Evolutionary conservation across 1,140 invertebrate species (phyloP), one percentile per base, ranked within the genome.

Genomic region (Scaptomyza montana): DNA sequence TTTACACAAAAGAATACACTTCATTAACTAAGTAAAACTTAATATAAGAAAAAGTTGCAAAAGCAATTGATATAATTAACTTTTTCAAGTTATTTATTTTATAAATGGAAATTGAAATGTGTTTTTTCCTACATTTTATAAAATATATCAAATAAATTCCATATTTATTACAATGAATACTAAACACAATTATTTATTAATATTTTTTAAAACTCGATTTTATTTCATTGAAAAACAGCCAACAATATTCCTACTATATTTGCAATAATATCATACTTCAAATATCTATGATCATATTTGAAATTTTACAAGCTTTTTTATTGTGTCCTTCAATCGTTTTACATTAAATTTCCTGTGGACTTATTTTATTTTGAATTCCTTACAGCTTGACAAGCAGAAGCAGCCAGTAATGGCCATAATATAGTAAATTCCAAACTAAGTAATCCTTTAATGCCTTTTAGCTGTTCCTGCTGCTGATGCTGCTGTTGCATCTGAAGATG

Each of bases 401-500:
- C 54, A 70, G 61, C 49, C 55, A 56, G 72, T 59, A 57, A 60
- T 77, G 62, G 63, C 74, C 80, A 77, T 79, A 78, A 86, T 75
- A 80, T 80, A 80, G 77, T 78, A 80, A 86, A 86, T 81, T 81
- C 78, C 67, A 67, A 81, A 78, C 78, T 78, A 87, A 74, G 78
- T 87, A 87, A 86, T 86, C 82, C 82, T 87, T 86, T 81, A 86
- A 86, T 86, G 75, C 82, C 69, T 81, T 85, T 87, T 87, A 87
- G 82, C 65, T 41, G 36, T 33, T 63, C 16, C 50, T 51, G 53
- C 30, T 55, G 45, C 51, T 62, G 43, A 46, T 41, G 43, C 59
- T 50, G 49, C 57, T 46, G 33, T 41, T 36, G 21, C 55, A 39
- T 0, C 25, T 41, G 36, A 41, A 30, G 36, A 41, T 25, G 19